Conservation (phyloP, 2,888 invertebrate species). For the Byasa hedistus region DNA sequence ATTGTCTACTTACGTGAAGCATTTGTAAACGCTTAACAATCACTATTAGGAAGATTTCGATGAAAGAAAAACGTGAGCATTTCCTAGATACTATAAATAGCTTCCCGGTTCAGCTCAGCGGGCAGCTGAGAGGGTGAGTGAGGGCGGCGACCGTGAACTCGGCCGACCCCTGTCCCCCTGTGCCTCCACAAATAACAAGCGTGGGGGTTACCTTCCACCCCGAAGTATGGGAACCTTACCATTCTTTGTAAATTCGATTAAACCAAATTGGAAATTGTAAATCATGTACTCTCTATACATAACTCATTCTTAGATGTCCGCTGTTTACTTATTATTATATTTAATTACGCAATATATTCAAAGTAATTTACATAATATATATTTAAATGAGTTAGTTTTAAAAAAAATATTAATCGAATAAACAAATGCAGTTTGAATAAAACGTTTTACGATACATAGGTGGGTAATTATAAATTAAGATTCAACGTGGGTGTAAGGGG, state of each 20-base stretch:
- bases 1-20: background rate
- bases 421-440: slow-evolving; percentile 1
- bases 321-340: too few relatives aligned
- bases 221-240: slow-evolving; percentile 9
- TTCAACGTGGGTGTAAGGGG: slow-evolving; percentile 50
- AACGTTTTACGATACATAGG: slow-evolving; percentile 2
- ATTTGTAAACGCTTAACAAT: background rate
- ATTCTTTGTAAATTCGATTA: slow-evolving; percentile 26
- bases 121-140: slow-evolving; percentile 37
- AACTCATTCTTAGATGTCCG: background rate
- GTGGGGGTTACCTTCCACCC: slow-evolving; percentile 25
- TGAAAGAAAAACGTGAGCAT: slow-evolving; percentile 3
- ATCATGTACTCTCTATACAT: background rate
- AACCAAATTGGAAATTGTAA: slow-evolving; percentile 24
- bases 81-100: slow-evolving; percentile 55
- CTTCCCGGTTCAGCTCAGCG: slow-evolving; percentile 35
- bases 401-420: background rate
- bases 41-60: background rate
- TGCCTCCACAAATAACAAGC: slow-evolving; percentile 33
- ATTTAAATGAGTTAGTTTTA: background rate
- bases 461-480: slow-evolving; percentile 39
- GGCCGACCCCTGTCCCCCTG: slow-evolving; percentile 56
- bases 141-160: slow-evolving; percentile 69
- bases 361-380: too few relatives aligned
- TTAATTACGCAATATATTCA: too few relatives aligned